Percentiles rank a stretch among this genome's conserved stretches.
Evolutionary conservation across 2,888 invertebrate genomes (phyloP).

Genomic region (Aproaerema taeniolella): DNA sequence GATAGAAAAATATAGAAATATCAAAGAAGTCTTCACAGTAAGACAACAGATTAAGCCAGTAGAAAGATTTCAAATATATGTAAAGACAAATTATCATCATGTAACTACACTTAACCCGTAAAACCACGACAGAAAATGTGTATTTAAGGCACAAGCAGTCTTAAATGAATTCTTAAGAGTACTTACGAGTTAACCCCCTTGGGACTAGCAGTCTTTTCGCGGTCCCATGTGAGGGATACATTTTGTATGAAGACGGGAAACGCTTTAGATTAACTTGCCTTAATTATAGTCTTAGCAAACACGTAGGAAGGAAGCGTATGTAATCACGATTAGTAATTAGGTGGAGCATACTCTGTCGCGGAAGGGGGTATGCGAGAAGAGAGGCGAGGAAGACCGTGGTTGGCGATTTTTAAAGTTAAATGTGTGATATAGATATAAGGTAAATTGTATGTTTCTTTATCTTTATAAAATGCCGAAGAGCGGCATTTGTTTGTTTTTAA

Average conservation of each 20-base stretch:
- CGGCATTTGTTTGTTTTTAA: too few species aligned
- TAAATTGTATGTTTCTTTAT: not conserved
- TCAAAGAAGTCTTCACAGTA: too few species aligned
- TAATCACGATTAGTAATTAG: slow-evolving; percentile 73
- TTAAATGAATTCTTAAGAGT: too few species aligned
- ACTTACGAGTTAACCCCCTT: too few species aligned
- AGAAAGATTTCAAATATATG: too few species aligned
- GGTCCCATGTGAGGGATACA: slow-evolving; percentile 37
- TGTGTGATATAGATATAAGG: not conserved
- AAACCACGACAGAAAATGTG: too few species aligned
- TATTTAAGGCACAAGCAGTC: too few species aligned
- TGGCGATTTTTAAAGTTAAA: not conserved
- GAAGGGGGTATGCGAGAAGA: not conserved
- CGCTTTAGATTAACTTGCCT: slow-evolving; percentile 65
- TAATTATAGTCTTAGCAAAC: slow-evolving; percentile 68
- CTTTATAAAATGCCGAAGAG: not conserved
- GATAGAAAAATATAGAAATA: too few species aligned
- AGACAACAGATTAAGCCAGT: too few species aligned
- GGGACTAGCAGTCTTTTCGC: slow-evolving; percentile 12
- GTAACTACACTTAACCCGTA: too few species aligned
- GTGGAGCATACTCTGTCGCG: slow-evolving; percentile 26
- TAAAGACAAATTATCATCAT: too few species aligned
- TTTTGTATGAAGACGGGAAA: slow-evolving; percentile 63
- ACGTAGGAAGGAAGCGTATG: slow-evolving; percentile 41
- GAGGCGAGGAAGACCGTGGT: slow-evolving; percentile 1